Evolutionary conservation across 2,888 invertebrate species (phyloP).

Genomic region (Subacronicta megacephala): DNA sequence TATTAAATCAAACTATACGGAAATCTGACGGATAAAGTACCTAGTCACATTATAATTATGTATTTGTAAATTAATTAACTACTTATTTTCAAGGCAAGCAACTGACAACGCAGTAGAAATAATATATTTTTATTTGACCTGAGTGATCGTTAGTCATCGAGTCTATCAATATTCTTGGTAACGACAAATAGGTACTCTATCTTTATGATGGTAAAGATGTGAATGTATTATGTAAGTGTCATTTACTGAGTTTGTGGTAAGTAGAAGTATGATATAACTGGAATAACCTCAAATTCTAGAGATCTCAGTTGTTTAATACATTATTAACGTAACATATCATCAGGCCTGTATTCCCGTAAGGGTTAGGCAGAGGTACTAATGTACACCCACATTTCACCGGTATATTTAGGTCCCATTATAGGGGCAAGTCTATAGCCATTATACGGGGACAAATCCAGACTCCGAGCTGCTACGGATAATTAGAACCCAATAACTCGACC

Average conservation of each 20-base stretch:
- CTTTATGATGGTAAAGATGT: constrained; percentile 20
- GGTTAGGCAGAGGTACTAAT: no score
- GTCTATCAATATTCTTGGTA: constrained; percentile 12
- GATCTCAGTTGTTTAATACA: constrained; percentile 7
- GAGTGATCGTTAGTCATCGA: constrained; percentile 13
- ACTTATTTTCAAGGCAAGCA: constrained; percentile 48
- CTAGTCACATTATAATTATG: constrained; percentile 34
- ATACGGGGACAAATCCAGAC: no score
- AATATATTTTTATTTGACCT: constrained; percentile 30
- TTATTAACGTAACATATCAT: no score
- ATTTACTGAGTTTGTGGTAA: constrained; percentile 36
- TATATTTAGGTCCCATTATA: no score
- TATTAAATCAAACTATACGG: constrained; percentile 39
- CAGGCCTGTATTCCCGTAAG: no score
- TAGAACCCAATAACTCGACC: no score
- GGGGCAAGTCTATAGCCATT: no score
- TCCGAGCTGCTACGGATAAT: no score
- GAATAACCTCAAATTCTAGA: constrained; percentile 3
- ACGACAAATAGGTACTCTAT: background rate
- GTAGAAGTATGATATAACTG: constrained; percentile 20
- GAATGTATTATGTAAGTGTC: constrained; percentile 20
- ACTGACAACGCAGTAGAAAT: constrained; percentile 29
- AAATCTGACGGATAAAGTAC: constrained; percentile 48
- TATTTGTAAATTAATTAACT: constrained; percentile 34
- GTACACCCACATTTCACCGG: no score